phyloP scores from a whole-genome alignment of 2,113 vertebrate genomes.

The Ctenodactylus gundi region DNA sequence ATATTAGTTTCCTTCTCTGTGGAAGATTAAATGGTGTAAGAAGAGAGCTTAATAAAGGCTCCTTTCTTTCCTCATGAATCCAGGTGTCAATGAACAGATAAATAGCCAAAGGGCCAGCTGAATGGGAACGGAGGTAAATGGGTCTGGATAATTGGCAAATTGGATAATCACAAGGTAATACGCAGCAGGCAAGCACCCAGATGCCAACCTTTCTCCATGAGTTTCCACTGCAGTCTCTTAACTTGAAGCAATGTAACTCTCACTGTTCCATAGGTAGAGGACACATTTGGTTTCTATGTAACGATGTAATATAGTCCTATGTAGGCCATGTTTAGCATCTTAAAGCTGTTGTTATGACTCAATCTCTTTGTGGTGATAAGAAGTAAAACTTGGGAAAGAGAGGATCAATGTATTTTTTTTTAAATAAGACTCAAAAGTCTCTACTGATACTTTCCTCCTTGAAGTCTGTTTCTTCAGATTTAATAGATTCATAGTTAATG shows the following conservation, averaged over 20 bases:
- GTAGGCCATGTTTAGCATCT: background rate
- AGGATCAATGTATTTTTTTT: background rate
- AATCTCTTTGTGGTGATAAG: background rate
- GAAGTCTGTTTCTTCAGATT: constrained; percentile 17
- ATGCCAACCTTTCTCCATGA: background rate
- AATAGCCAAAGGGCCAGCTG: background rate
- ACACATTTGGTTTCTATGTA: too few relatives aligned
- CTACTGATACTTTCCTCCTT: background rate
- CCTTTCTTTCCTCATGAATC: background rate
- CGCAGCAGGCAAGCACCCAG: background rate
- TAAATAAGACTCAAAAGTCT: background rate
- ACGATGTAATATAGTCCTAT: accelerated
- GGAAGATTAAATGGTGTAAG: constrained; percentile 28
- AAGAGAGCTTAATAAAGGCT: background rate
- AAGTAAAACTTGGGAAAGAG: background rate
- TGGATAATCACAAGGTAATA: background rate
- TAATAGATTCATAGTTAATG: constrained; percentile 56
- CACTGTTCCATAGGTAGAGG: background rate
- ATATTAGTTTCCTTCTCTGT: background rate
- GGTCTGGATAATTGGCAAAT: background rate
- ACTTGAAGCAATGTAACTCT: background rate
- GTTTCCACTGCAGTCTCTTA: background rate
- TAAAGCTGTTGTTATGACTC: background rate
- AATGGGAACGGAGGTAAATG: background rate
- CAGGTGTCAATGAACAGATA: background rate